Conservation (phyloP, 2,797 vertebrate genomes). For the Sylvia borin region DNA sequence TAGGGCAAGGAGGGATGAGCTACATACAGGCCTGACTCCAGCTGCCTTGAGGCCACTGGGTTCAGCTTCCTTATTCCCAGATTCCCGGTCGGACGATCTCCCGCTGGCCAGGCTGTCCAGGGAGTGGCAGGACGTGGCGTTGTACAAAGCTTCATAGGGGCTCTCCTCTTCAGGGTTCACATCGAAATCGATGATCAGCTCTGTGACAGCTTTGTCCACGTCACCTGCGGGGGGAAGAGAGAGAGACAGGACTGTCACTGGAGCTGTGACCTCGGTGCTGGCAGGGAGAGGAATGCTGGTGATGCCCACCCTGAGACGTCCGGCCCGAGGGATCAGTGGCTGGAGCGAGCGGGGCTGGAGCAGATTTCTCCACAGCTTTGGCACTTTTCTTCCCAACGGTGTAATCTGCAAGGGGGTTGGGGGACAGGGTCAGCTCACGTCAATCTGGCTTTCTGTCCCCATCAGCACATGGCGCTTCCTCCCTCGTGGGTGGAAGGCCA, state of each 20-base stretch:
- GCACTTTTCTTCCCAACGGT: conserved; percentile 70
- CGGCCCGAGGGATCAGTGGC: conserved; percentile 29
- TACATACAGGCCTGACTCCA: conserved; percentile 75
- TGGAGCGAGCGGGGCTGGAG: not conserved
- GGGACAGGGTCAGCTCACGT: not conserved
- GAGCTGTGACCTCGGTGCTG: not conserved
- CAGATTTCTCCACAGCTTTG: conserved; percentile 66
- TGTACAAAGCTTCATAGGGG: conserved; percentile 92
- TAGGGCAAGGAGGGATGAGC: not conserved
- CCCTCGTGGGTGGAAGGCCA: not conserved
- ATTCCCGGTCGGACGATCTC: conserved; percentile 92
- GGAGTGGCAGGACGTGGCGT: conserved; percentile 93
- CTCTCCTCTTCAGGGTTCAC: conserved; percentile 85
- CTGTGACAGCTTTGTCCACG: conserved; percentile 83
- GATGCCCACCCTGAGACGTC: conserved; percentile 71
- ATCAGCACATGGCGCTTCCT: not conserved
- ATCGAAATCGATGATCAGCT: conserved; percentile 85
- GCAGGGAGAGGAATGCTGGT: not conserved
- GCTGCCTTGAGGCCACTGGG: conserved; percentile 47
- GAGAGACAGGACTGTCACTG: not conserved
- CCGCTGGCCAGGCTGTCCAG: conserved; percentile 93
- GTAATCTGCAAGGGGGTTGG: conserved; percentile 63
- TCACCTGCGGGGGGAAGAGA: conserved; percentile 72
- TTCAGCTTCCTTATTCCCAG: conserved; percentile 79
- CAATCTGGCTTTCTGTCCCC: not conserved